A percentile compares a stretch with the other conserved stretches of the same genome.
Conservation (phyloP, 2,113 vertebrate species). For the Cinclus mexicanus region DNA sequence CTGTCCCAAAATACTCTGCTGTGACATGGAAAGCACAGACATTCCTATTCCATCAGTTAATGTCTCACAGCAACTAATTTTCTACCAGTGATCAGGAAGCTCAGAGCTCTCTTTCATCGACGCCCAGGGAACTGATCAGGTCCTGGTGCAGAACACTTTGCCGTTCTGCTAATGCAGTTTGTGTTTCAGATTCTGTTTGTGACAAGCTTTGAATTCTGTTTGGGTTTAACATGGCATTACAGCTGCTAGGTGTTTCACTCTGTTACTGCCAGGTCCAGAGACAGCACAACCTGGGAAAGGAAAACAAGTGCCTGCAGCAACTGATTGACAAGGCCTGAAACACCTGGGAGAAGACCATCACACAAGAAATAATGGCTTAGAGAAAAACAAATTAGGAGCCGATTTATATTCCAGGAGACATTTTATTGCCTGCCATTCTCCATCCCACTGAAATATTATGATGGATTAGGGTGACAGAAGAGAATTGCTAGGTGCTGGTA, state of each 20-base stretch:
- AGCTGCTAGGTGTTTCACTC: conserved; percentile 16
- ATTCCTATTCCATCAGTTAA: background rate
- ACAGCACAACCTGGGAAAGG: background rate
- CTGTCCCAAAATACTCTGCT: background rate
- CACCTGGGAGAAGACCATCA: conserved; percentile 22
- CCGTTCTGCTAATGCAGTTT: conserved; percentile 33
- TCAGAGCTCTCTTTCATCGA: background rate
- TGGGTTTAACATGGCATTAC: conserved; percentile 14
- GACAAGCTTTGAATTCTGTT: conserved; percentile 42
- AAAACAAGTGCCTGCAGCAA: conserved; percentile 15
- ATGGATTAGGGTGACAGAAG: conserved; percentile 14
- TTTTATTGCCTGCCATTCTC: conserved; percentile 61
- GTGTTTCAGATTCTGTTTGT: conserved; percentile 43
- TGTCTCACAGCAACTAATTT: background rate
- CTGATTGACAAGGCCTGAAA: conserved; percentile 52
- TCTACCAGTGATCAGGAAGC: background rate
- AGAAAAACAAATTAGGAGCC: conserved; percentile 59
- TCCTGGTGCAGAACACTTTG: background rate
- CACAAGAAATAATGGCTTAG: conserved; percentile 43
- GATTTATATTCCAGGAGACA: conserved; percentile 62
- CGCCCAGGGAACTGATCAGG: background rate
- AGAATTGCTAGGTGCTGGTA: conserved; percentile 19
- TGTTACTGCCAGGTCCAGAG: conserved; percentile 25
- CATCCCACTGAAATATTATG: conserved; percentile 32
- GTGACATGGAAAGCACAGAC: background rate